Conservation (phyloP, 2,888 invertebrate genomes). For the Sesamia inferens region DNA sequence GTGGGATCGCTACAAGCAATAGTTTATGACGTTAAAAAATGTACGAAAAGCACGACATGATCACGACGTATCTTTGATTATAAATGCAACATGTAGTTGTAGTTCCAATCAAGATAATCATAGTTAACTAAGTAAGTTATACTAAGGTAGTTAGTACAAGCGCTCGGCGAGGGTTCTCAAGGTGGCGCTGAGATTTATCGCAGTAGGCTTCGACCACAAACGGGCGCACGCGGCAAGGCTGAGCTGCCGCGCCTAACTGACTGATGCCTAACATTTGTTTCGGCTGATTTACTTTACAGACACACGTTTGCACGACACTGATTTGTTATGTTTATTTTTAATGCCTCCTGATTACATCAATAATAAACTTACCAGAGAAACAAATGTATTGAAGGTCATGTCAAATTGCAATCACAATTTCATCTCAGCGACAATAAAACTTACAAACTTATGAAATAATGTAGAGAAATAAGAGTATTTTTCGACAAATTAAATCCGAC, state of each 20-base stretch:
- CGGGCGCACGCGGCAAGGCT: slow-evolving; percentile 70
- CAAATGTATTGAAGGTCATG: not conserved
- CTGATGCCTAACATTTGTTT: slow-evolving; percentile 88
- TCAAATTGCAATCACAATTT: not conserved
- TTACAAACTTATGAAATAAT: not conserved
- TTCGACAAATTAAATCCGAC: not conserved
- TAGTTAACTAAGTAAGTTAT: slow-evolving; percentile 51
- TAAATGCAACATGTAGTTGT: slow-evolving; percentile 21
- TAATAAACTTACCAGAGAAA: not conserved
- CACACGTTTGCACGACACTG: slow-evolving; percentile 77
- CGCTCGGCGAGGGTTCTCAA: slow-evolving; percentile 80
- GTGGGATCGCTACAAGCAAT: too few species aligned
- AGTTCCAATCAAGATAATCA: slow-evolving; percentile 28
- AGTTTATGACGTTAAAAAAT: not conserved
- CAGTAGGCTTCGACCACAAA: slow-evolving; percentile 85
- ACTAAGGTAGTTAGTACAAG: slow-evolving; percentile 50
- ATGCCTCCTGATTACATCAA: slow-evolving; percentile 2
- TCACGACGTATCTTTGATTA: not conserved
- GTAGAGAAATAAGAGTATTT: too few species aligned
- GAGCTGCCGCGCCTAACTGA: slow-evolving; percentile 74
- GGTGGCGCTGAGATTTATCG: slow-evolving; percentile 86
- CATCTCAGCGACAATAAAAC: not conserved
- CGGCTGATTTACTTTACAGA: slow-evolving; percentile 87
- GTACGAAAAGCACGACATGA: not conserved
- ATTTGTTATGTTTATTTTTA: slow-evolving; percentile 71